phyloP scores from a whole-genome alignment of 2,113 vertebrate species.

The Glaucomys volans region DNA sequence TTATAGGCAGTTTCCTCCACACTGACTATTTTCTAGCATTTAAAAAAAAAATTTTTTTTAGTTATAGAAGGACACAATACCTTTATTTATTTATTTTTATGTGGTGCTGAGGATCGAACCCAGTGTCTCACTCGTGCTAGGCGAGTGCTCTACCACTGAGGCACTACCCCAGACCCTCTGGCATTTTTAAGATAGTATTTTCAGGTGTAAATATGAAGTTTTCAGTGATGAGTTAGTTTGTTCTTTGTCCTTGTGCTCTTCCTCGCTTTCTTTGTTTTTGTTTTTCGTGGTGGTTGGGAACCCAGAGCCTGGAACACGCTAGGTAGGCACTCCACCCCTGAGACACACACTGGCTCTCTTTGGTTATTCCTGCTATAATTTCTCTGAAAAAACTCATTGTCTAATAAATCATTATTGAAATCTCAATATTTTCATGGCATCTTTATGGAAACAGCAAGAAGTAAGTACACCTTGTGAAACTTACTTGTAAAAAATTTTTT shows the following conservation, averaged over 20 bases:
- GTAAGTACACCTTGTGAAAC: slow-evolving; percentile 39
- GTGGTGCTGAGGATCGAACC: too few species aligned
- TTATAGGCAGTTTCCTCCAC: too few species aligned
- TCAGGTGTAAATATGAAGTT: slow-evolving; percentile 1
- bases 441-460: slow-evolving; percentile 35
- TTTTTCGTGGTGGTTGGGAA: background rate
- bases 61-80: too few species aligned
- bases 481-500: background rate
- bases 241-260: background rate
- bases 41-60: too few species aligned
- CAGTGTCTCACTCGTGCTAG: too few species aligned
- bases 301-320: too few species aligned
- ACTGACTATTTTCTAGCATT: background rate
- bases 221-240: background rate
- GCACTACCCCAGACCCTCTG: too few species aligned
- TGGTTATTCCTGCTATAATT: background rate
- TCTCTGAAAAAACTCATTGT: slow-evolving; percentile 18
- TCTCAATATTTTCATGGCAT: slow-evolving; percentile 42
- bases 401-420: slow-evolving; percentile 30
- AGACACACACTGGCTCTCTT: background rate
- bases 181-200: slow-evolving; percentile 42
- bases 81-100: too few species aligned
- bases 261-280: background rate
- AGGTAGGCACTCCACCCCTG: background rate
- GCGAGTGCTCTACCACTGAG: too few species aligned